phyloP scores from a whole-genome alignment of 2,888 invertebrate species.

The Brenthis hecate region DNA sequence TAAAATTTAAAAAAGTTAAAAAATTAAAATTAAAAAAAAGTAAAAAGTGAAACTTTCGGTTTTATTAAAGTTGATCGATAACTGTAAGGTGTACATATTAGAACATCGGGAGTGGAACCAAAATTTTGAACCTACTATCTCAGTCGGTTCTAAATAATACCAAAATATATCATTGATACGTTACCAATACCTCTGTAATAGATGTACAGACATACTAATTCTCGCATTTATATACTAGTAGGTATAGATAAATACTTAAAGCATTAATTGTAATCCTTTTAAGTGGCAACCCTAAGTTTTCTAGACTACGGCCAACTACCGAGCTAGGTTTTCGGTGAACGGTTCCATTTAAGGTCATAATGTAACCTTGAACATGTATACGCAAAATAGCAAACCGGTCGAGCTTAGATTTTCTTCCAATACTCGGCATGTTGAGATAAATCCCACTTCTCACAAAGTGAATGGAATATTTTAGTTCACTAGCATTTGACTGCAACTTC shows the following conservation, averaged over 20 bases:
- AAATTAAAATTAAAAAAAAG: too few species aligned
- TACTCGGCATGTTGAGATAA: conserved; percentile 14
- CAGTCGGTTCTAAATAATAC: too few species aligned
- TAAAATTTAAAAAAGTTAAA: too few species aligned
- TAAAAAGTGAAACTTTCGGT: too few species aligned
- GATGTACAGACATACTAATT: too few species aligned
- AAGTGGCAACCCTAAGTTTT: conserved; percentile 28
- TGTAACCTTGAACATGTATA: conserved; percentile 16
- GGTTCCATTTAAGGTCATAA: conserved; percentile 32
- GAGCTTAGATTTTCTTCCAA: conserved; percentile 11
- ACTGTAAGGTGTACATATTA: too few species aligned
- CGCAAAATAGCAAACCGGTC: conserved; percentile 23
- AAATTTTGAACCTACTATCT: too few species aligned
- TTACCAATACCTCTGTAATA: too few species aligned
- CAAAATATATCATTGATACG: too few species aligned
- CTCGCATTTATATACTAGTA: neutral
- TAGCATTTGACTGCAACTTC: neutral
- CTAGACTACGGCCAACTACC: conserved; percentile 34
- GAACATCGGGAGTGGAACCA: too few species aligned
- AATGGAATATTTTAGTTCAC: conserved; percentile 18
- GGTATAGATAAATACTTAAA: neutral
- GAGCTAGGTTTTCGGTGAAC: conserved; percentile 37
- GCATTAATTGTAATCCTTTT: neutral
- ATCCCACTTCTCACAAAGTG: conserved; percentile 8
- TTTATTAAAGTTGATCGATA: too few species aligned